Evolutionary conservation across 1,140 invertebrate genomes (phyloP).

Genomic region (Drosophila micromelanica): DNA sequence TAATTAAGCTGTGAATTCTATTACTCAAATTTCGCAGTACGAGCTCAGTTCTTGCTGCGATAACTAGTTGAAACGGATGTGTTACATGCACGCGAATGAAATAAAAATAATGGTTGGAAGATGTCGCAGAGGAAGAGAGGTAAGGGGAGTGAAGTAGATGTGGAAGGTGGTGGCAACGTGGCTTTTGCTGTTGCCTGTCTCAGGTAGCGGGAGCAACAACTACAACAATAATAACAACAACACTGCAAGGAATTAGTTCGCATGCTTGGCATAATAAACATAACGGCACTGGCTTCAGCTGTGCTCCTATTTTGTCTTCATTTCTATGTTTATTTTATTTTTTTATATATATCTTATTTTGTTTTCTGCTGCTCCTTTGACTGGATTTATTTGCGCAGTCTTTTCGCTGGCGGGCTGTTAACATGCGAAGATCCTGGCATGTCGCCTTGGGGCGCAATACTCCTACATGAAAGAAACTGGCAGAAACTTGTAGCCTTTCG

Average conservation of each 20-base stretch:
- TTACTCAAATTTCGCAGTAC: neutral
- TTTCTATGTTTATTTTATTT: constrained; percentile 1
- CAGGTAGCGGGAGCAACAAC: constrained; percentile 21
- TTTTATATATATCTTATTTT: constrained; percentile 19
- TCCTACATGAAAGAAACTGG: constrained; percentile 69
- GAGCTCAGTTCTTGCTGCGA: constrained; percentile 14
- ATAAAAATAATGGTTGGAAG: constrained; percentile 70
- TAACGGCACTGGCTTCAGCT: constrained; percentile 57
- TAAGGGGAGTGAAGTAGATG: neutral
- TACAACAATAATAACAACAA: constrained; percentile 35
- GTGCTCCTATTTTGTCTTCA: constrained; percentile 20
- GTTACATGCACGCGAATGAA: constrained; percentile 69
- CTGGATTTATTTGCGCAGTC: too few species aligned
- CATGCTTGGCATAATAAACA: constrained; percentile 80
- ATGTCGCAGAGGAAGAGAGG: neutral
- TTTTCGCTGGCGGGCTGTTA: constrained; percentile 4
- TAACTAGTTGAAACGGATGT: constrained; percentile 44
- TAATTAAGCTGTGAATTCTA: constrained; percentile 11
- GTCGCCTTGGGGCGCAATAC: constrained; percentile 47
- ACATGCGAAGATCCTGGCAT: constrained; percentile 21
- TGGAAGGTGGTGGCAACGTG: neutral
- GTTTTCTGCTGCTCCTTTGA: constrained; percentile 17
- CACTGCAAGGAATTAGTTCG: constrained; percentile 75
- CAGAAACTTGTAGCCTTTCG: constrained; percentile 68
- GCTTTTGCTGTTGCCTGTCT: constrained; percentile 35